A percentile compares a stretch with the other conserved stretches of the same genome.
Evolutionary conservation across 2,113 vertebrate genomes (phyloP).

Genomic region (chimpanzee (Pan troglodytes)): DNA sequence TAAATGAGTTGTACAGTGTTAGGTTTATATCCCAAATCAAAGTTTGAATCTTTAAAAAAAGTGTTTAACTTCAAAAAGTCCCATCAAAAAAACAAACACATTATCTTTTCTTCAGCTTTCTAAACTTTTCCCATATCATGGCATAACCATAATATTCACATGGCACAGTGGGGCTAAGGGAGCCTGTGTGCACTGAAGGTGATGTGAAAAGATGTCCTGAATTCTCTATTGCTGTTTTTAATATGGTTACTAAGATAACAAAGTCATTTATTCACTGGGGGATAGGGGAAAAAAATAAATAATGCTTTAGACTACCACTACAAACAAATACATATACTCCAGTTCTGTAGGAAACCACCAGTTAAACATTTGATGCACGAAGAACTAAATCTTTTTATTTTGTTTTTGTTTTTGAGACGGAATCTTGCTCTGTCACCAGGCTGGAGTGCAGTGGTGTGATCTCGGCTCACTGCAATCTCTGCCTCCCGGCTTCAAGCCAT

Average conservation of each 20-base stretch:
- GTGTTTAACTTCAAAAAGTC: constrained; percentile 9
- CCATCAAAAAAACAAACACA: neutral
- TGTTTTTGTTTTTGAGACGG: too few relatives aligned
- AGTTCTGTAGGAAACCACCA: neutral
- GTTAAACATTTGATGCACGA: neutral
- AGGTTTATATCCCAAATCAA: neutral
- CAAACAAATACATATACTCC: neutral
- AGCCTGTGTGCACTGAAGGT: neutral
- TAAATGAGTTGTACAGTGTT: neutral
- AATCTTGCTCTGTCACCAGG: too few relatives aligned
- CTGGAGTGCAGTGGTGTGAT: too few relatives aligned
- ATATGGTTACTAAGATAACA: neutral
- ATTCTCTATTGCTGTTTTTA: neutral
- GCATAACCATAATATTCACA: neutral
- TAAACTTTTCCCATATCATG: neutral
- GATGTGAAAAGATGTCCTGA: neutral
- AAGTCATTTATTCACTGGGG: neutral
- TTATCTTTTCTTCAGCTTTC: neutral
- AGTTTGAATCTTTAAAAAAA: neutral
- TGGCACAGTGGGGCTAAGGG: neutral
- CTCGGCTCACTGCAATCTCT: too few relatives aligned
- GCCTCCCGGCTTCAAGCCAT: too few relatives aligned
- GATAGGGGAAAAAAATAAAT: too few relatives aligned
- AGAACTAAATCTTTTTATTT: neutral
- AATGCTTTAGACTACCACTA: neutral